phyloP scores from a whole-genome alignment of 2,888 invertebrate genomes.

The Drosophila quasianomalipes region DNA sequence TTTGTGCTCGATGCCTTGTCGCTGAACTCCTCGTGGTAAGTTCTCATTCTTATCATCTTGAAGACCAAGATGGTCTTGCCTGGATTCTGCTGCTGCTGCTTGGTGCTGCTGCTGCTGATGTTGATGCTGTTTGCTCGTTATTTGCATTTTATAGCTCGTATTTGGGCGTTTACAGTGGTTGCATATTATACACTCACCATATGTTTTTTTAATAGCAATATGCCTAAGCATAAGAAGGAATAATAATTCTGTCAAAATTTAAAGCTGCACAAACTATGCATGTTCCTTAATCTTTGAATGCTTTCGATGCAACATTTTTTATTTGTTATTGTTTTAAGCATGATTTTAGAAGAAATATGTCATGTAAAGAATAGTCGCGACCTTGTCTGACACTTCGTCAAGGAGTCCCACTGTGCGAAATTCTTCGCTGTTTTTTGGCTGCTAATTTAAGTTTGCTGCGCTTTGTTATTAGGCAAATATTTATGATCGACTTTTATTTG shows the following conservation, averaged over 20 bases:
- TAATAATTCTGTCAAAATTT: background rate
- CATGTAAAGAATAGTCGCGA: background rate
- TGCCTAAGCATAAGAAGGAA: background rate
- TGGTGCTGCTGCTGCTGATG: slow-evolving; percentile 2
- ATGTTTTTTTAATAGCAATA: background rate
- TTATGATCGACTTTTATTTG: slow-evolving; percentile 76
- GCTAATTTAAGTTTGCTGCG: slow-evolving; percentile 71
- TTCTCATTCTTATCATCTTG: slow-evolving; percentile 33
- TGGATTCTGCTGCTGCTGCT: slow-evolving; percentile 19
- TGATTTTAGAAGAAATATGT: background rate
- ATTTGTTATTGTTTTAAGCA: background rate
- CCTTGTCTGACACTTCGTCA: too few species aligned
- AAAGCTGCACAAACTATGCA: background rate
- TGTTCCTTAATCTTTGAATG: background rate
- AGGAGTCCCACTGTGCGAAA: slow-evolving; percentile 38
- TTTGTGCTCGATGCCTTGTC: slow-evolving; percentile 23
- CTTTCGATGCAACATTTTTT: background rate
- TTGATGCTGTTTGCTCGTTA: slow-evolving; percentile 56
- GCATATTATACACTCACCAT: background rate
- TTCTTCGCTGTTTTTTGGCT: slow-evolving; percentile 12
- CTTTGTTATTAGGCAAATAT: slow-evolving; percentile 68
- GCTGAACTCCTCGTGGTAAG: slow-evolving; percentile 18
- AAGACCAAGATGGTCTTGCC: slow-evolving; percentile 34
- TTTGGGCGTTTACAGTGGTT: slow-evolving; percentile 47
- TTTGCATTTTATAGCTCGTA: slow-evolving; percentile 67